Evolutionary conservation across 2,113 vertebrate species (phyloP), one percentile per base, ranked within the genome.

Genomic region (Eleginops maclovinus): DNA sequence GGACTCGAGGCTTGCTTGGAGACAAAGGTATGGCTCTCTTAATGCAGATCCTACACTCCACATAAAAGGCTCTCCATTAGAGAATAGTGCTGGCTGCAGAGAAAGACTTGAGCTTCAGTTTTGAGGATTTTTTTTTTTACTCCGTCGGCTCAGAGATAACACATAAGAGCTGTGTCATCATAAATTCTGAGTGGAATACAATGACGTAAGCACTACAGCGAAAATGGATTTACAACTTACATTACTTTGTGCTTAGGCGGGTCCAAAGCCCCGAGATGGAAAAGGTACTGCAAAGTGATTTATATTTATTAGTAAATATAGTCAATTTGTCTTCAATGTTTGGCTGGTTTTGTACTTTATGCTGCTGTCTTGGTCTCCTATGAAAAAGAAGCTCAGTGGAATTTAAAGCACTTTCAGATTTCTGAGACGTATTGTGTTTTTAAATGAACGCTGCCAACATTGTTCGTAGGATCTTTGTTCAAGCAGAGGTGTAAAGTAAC

Each of bases 61-160:
- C 72, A 55, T 77, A 81, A 89, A 75, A 36, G 59, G 44, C 58
- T 79, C 58, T 87, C 77, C 82, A 76, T 82, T 87, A 80, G 24
- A 74, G 67, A 71, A 54, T 66, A 82, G 71, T 66, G 55, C 53
- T 24, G 31, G 58, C 66, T 14, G 40, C 36, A 12, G 13, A 40
- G 28, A 72, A 85, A 77, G 59, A 58, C 7, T 59, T 58, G 43
- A 58, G 40, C 65, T 71, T 85, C 55, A 77, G 44, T 75, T 59
- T 58, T 55, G 1, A 17, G 4, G 10, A 6, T n/a, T 36, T 69
- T 76, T 77, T 36, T 36, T 24, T 9, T 56, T 60, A 82, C 41
- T 72, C 64, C 60, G 74, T 47, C 51, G 60, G 16, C 53, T 61
- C 19, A 19, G 61, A 58, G 40, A 59, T 56, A 47, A 63, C n/a